Evolutionary conservation across 2,888 invertebrate genomes (phyloP).

Genomic region (Craniophora ligustri): DNA sequence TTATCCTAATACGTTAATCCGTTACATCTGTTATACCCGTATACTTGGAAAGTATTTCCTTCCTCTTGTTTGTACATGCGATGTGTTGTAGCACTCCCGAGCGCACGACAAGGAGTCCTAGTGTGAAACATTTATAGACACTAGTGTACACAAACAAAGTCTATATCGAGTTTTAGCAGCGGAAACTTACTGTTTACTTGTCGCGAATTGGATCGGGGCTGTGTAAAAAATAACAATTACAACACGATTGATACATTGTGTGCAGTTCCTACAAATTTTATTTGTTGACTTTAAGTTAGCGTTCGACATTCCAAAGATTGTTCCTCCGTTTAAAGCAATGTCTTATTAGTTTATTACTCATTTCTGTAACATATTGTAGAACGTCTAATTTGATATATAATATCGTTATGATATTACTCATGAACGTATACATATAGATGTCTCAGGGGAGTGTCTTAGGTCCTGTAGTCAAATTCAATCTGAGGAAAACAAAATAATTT

Average conservation of each 20-base stretch:
- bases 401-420: too few relatives aligned
- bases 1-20: constrained; percentile 16
- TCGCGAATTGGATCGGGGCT: constrained; percentile 34
- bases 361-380: too few relatives aligned
- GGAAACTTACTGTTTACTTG: constrained; percentile 39
- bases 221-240: constrained; percentile 22
- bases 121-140: constrained; percentile 47
- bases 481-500: background rate
- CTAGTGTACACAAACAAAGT: constrained; percentile 31
- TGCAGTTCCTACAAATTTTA: background rate
- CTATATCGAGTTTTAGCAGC: constrained; percentile 41
- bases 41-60: constrained; percentile 35
- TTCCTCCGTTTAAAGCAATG: background rate
- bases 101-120: constrained; percentile 28
- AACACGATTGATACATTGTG: constrained; percentile 1
- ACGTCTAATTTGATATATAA: background rate
- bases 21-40: constrained; percentile 14
- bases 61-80: constrained; percentile 46
- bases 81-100: constrained; percentile 43
- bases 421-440: too few relatives aligned
- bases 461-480: background rate
- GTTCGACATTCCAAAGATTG: constrained; percentile 2
- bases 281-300: constrained; percentile 2
- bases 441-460: background rate
- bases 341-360: too few relatives aligned